These are phyloP conservation scores for Parauchenoglanis punctatus DNA, from an alignment of 2,797 vertebrate genomes.

Conservation along the genomic window DNA sequence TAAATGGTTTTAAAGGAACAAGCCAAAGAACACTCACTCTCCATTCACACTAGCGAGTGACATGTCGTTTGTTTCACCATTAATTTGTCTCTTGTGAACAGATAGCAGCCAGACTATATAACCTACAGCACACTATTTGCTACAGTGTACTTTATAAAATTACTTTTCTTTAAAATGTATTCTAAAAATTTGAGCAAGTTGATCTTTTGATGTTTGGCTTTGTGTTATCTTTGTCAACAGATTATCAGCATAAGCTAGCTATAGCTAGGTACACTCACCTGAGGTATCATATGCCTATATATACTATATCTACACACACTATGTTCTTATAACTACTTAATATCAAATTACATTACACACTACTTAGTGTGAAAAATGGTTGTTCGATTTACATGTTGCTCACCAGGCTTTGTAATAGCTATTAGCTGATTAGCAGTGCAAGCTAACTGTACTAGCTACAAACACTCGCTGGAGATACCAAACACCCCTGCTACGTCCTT, in stretches of 20 bases:
- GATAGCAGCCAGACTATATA: not conserved
- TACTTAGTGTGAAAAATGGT: not conserved
- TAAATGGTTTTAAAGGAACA: not conserved
- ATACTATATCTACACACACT: not conserved
- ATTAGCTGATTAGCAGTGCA: not conserved
- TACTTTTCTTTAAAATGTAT: not conserved
- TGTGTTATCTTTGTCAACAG: not conserved
- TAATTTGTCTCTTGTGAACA: not conserved
- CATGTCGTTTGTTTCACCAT: not conserved
- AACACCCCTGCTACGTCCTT: not conserved
- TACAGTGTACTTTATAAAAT: not conserved
- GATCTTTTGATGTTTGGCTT: not conserved
- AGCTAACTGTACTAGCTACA: not conserved
- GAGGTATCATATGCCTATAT: not conserved
- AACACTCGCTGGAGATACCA: not conserved
- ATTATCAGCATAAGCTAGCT: not conserved
- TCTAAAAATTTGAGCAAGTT: not conserved
- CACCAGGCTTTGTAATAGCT: not conserved
- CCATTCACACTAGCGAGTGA: not conserved
- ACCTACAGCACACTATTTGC: not conserved
- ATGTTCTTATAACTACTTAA: not conserved
- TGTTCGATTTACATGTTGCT: not conserved
- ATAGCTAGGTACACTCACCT: not conserved
- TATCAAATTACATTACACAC: not conserved
- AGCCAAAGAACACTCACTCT: not conserved